Conservation (phyloP, 2,888 invertebrate genomes). For the Salpingus planirostris region DNA sequence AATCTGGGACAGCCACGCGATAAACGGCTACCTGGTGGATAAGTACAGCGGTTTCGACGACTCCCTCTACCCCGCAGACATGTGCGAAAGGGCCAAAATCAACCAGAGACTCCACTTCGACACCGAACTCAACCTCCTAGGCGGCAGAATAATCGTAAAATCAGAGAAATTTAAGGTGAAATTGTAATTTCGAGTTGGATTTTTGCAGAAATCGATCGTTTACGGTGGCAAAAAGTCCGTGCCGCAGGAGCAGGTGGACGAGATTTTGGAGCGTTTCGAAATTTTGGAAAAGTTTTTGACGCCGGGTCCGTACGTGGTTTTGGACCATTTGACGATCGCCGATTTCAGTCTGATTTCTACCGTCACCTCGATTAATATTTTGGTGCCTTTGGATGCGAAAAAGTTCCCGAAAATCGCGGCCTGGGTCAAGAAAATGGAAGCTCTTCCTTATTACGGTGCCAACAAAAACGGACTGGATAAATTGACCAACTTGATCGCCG, state of each 20-base stretch:
- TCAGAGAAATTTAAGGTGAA: too few species aligned
- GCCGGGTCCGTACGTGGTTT: slow-evolving; percentile 27
- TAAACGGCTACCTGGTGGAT: slow-evolving; percentile 43
- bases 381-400: slow-evolving; percentile 37
- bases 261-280: slow-evolving; percentile 8
- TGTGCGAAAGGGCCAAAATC: slow-evolving; percentile 42
- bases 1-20: slow-evolving; percentile 45
- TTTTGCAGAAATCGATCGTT: slow-evolving; percentile 7
- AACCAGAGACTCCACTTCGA: slow-evolving; percentile 48
- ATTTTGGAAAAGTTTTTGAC: slow-evolving; percentile 8
- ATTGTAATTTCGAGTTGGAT: background rate
- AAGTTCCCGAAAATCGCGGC: slow-evolving; percentile 34
- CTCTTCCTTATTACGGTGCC: slow-evolving; percentile 23
- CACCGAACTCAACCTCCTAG: slow-evolving; percentile 23
- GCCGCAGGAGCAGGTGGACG: slow-evolving; percentile 9
- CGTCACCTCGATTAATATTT: slow-evolving; percentile 38
- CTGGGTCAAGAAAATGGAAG: slow-evolving; percentile 22
- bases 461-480: slow-evolving; percentile 20
- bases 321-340: slow-evolving; percentile 36
- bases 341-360: slow-evolving; percentile 42
- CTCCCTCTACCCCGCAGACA: slow-evolving; percentile 46
- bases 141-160: background rate
- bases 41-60: slow-evolving; percentile 45
- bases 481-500: background rate
- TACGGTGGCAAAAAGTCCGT: slow-evolving; percentile 6